Percentiles rank a stretch among this genome's conserved stretches.
Conservation (phyloP, 2,113 vertebrate genomes). For the Smithornis capensis region DNA sequence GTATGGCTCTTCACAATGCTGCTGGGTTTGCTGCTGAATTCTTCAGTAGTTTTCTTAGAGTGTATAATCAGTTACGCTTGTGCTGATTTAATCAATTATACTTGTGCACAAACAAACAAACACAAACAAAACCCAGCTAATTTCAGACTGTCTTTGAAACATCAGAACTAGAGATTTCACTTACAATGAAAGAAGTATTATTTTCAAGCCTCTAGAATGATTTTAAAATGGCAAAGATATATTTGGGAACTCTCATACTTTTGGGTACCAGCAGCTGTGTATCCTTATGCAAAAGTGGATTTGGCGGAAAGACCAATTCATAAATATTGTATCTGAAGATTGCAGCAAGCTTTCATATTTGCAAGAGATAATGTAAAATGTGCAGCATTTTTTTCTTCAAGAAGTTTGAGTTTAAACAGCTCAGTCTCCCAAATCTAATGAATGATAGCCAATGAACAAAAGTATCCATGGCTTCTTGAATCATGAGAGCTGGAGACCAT, state of each 20-base stretch:
- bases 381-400: conserved; percentile 26
- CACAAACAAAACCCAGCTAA: conserved; percentile 22
- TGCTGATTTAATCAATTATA: conserved; percentile 67
- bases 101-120: conserved; percentile 58
- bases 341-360: conserved; percentile 49
- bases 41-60: conserved; percentile 26
- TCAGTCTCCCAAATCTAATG: not conserved
- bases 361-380: conserved; percentile 50
- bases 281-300: conserved; percentile 57
- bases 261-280: conserved; percentile 54
- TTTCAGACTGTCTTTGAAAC: conserved; percentile 56
- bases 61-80: conserved; percentile 55
- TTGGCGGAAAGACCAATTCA: conserved; percentile 64
- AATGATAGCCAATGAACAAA: not conserved
- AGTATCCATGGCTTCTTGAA: not conserved
- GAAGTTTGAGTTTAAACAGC: conserved; percentile 36
- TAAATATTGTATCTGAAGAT: conserved; percentile 56
- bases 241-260: conserved; percentile 50
- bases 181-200: conserved; percentile 47
- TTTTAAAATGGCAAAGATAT: conserved; percentile 51
- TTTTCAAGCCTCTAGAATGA: conserved; percentile 25
- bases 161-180: not conserved
- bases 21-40: conserved; percentile 29
- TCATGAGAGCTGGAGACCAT: not conserved
- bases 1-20: not conserved